These are phyloP conservation scores for Meloidogyne exigua DNA, from an alignment of 1,140 invertebrate species.

Conservation along the genomic window DNA sequence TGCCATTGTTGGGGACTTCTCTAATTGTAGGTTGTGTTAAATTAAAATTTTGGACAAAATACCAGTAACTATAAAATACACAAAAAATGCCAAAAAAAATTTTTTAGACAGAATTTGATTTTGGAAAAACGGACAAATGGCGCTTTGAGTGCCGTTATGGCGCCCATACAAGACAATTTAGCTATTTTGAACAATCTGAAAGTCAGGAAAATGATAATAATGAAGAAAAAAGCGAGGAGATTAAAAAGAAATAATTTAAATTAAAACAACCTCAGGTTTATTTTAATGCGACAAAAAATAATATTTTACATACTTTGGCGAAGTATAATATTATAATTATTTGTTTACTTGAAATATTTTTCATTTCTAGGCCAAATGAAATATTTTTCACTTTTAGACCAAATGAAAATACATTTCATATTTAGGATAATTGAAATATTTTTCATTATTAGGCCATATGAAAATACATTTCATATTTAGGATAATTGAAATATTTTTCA, in stretches of 20 bases:
- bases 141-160: constrained; percentile 56
- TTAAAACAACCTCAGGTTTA: neutral
- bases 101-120: constrained; percentile 45
- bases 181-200: constrained; percentile 41
- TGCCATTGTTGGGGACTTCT: constrained; percentile 30
- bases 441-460: neutral
- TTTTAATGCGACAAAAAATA: no score
- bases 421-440: neutral
- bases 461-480: neutral
- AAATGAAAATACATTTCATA: neutral
- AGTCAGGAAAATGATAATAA: constrained; percentile 21
- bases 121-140: constrained; percentile 56
- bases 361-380: no score
- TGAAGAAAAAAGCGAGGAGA: constrained; percentile 9
- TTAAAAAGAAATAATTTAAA: neutral
- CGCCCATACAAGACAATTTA: constrained; percentile 47
- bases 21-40: constrained; percentile 3
- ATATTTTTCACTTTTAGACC: neutral
- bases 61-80: no score
- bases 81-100: no score
- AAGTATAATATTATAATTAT: neutral
- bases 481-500: no score
- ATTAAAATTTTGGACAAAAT: neutral
- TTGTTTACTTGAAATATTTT: neutral
- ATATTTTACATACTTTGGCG: no score